Base-by-base conservation (phyloP, 2,888 invertebrate species). In the Mimas tiliae region DNA sequence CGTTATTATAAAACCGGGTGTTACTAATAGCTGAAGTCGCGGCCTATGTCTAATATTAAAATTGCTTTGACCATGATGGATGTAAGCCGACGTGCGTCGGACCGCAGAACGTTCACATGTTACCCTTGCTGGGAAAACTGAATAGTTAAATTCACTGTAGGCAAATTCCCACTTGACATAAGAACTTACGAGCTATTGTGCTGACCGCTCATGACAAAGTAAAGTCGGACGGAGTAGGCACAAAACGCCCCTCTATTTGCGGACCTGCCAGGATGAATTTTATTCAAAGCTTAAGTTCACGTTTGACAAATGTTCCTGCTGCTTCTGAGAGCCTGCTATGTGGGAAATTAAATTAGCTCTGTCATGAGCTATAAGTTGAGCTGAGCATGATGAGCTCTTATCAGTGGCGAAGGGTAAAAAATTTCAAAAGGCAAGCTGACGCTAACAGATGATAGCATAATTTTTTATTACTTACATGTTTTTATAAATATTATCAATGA, bases 171-270 rank as follows among this genome's bases (percentile, higher is more conserved):
- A 74, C 79, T 78, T 73, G 78, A 73, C 74, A 74, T 73, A 72
- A 74, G 72, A 78, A 81, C 85, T 90, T 89, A 90, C 85, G 90
- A 88, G 69, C 86, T 74, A 91, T 91, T 91, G 90, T 90, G 73
- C 75, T 70, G 77, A 76, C 74, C 69, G 65, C 70, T 70, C 71
- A 75, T 69, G 64, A 68, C 69, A 69, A 66, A 52, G 69, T 71
- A 52, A 67, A 16, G 63, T 50, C 65, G 67, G 69, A 51, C 51
- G 52, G 51, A 42, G 33, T 51, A n/a, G 47, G 47, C 16, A 55
- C 48, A 53, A 53, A 63, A 67, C 67, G 63, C 51, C 62, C 63
- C 62, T 62, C 45, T 64, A 64, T 62, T 64, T 67, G 62, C 64
- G 50, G 12, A 19, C 62, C 62, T 50, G 64, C 47, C 51, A n/a